Conservation (phyloP, 1,140 invertebrate genomes). For the Meloidogyne chitwoodi region DNA sequence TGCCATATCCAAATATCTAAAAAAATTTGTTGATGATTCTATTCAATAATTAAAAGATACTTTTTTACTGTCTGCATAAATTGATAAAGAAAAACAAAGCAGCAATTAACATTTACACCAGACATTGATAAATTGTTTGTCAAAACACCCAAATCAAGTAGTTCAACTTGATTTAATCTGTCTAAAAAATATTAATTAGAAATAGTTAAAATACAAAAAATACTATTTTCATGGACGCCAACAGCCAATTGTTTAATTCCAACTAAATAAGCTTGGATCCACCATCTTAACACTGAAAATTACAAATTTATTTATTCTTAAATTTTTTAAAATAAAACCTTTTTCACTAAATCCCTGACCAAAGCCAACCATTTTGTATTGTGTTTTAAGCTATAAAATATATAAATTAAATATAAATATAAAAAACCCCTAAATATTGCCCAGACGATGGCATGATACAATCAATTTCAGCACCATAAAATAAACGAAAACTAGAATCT, state of each 20-base stretch:
- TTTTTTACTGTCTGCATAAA: background rate
- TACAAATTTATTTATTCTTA: background rate
- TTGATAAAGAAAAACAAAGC: background rate
- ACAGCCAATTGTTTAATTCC: conserved; percentile 11
- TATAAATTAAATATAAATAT: background rate
- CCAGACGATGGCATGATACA: conserved; percentile 10
- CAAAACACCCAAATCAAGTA: background rate
- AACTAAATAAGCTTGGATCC: conserved; percentile 12
- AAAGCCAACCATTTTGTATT: conserved; percentile 6
- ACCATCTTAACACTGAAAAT: conserved; percentile 5
- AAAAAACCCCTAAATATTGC: conserved; percentile 2
- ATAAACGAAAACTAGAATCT: background rate
- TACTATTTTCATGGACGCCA: conserved; percentile 7
- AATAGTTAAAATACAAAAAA: background rate
- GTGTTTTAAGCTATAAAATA: conserved; percentile 8
- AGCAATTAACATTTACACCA: background rate
- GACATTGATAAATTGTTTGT: background rate
- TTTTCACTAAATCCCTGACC: conserved; percentile 8
- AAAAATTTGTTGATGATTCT: no score
- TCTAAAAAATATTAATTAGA: background rate
- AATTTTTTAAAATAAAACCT: background rate
- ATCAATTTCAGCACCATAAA: conserved; percentile 19
- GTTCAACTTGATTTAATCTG: background rate
- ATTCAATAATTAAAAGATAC: background rate
- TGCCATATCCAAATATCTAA: background rate